Evolutionary conservation across 2,888 invertebrate species (phyloP).

Genomic region (Drosophila limbata): DNA sequence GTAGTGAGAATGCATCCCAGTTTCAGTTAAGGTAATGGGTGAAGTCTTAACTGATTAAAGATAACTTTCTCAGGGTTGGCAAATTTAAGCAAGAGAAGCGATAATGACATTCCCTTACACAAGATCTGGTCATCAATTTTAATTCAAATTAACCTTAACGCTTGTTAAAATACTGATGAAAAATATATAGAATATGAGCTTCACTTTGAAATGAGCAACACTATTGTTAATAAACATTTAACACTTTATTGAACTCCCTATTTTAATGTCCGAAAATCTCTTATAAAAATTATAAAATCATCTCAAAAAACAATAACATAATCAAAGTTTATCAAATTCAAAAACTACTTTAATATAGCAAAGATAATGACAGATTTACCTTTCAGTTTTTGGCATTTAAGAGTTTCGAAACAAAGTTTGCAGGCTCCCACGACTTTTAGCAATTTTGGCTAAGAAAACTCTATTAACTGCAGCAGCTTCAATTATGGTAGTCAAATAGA

Average conservation of each 20-base stretch:
- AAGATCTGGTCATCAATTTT: neutral
- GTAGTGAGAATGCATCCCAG: neutral
- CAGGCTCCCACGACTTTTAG: slow-evolving; percentile 43
- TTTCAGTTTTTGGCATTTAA: slow-evolving; percentile 3
- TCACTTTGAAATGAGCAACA: too few relatives aligned
- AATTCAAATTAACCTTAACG: too few relatives aligned
- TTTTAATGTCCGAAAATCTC: too few relatives aligned
- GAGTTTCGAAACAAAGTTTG: slow-evolving; percentile 20
- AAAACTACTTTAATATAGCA: neutral
- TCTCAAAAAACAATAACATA: neutral
- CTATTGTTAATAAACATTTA: too few relatives aligned
- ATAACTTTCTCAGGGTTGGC: too few relatives aligned
- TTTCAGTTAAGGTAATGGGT: too few relatives aligned
- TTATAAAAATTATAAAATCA: neutral
- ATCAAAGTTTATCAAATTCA: neutral
- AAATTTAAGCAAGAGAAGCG: too few relatives aligned
- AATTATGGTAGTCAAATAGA: slow-evolving; percentile 48
- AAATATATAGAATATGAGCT: too few relatives aligned
- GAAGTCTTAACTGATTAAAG: neutral
- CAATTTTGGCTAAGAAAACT: slow-evolving; percentile 40
- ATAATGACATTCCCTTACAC: too few relatives aligned
- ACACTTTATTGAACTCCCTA: too few relatives aligned
- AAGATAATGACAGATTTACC: slow-evolving; percentile 5
- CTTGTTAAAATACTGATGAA: too few relatives aligned
- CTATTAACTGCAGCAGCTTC: slow-evolving; percentile 52